These are phyloP conservation scores for Dicrostonyx torquatus DNA, from an alignment of 2,797 vertebrate species.

Conservation along the genomic window DNA sequence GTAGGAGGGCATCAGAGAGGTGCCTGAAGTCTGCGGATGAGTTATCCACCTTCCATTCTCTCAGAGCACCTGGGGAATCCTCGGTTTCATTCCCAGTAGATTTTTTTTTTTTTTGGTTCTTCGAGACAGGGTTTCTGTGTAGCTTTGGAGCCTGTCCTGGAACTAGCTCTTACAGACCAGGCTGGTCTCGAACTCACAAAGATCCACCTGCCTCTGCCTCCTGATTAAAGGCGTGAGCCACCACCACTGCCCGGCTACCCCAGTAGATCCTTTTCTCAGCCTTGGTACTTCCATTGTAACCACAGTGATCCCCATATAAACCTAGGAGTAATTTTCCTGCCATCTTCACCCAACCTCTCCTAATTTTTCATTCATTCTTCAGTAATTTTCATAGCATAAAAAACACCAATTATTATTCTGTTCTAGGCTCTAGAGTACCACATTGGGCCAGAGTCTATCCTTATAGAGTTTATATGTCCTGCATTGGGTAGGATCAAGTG, in stretches of 20 bases:
- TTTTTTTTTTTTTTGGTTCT: too few species aligned
- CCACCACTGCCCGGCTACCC: too few species aligned
- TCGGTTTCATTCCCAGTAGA: neutral
- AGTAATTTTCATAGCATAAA: neutral
- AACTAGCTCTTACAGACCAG: too few species aligned
- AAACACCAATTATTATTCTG: neutral
- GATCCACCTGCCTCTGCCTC: too few species aligned
- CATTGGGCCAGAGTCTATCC: neutral
- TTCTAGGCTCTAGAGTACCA: neutral
- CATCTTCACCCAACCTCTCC: neutral
- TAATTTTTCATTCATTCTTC: neutral
- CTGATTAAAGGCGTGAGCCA: too few species aligned
- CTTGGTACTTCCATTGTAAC: neutral
- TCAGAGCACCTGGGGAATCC: neutral
- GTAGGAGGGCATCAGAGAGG: neutral
- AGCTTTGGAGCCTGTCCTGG: too few species aligned
- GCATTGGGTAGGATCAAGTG: neutral
- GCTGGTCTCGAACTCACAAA: too few species aligned
- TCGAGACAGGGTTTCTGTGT: too few species aligned
- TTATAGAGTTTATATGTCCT: neutral
- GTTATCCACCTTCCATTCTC: neutral
- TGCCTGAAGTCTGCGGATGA: neutral
- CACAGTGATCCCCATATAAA: neutral
- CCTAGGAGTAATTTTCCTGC: neutral
- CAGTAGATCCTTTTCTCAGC: neutral